Conservation (phyloP, 1,140 invertebrate genomes). For the Mercenaria mercenaria region DNA sequence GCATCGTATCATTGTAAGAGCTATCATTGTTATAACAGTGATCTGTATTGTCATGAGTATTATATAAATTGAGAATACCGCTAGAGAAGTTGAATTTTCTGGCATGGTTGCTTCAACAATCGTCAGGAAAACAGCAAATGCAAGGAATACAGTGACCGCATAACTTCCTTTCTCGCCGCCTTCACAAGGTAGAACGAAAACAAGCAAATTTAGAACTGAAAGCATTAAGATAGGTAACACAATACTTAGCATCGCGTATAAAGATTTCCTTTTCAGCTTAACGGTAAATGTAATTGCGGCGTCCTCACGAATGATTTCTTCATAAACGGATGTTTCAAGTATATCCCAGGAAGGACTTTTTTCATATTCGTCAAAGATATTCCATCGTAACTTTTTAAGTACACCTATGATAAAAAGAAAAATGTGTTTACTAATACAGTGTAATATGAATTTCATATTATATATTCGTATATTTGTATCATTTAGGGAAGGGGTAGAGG, state of each 20-base stretch:
- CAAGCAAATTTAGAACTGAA: constrained; percentile 12
- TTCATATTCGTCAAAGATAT: background rate
- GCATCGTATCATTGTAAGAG: background rate
- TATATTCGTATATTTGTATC: too few relatives aligned
- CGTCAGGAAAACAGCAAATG: constrained; percentile 37
- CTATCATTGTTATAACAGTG: constrained; percentile 39
- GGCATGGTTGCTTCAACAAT: constrained; percentile 17
- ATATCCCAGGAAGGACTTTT: constrained; percentile 26
- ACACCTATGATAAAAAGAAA: background rate
- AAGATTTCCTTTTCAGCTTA: constrained; percentile 26
- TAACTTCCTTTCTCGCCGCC: constrained; percentile 45
- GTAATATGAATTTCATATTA: too few relatives aligned
- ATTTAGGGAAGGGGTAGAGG: too few relatives aligned
- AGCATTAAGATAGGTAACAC: constrained; percentile 17
- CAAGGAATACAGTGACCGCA: constrained; percentile 25
- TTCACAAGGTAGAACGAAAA: constrained; percentile 44
- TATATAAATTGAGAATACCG: constrained; percentile 3
- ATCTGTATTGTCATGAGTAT: background rate
- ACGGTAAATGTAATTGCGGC: constrained; percentile 3
- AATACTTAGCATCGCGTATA: background rate
- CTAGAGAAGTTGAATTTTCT: background rate
- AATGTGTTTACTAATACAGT: too few relatives aligned
- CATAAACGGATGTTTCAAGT: background rate
- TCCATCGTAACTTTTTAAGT: background rate
- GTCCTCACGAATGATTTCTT: background rate